Conservation (phyloP, 2,888 invertebrate genomes). For the Frankliniella fusca region DNA sequence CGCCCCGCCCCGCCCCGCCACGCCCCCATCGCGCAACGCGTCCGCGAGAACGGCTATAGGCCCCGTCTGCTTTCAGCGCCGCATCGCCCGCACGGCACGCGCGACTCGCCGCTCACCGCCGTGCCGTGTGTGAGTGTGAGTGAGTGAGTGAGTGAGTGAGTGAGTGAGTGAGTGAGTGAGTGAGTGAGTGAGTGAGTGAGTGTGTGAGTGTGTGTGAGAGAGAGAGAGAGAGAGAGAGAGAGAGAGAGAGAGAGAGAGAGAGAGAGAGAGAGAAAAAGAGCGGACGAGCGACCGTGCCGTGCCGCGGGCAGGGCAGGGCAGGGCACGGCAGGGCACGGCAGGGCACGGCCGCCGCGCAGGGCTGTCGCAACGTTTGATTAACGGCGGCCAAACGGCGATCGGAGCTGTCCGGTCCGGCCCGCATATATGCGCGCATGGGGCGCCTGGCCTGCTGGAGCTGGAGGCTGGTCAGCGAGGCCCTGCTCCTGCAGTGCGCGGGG, state of each 20-base stretch:
- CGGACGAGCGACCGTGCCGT: neutral
- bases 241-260: constrained; percentile 18
- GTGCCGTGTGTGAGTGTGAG: neutral
- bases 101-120: no score
- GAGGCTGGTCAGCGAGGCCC: no score
- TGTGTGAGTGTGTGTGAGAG: no score
- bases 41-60: neutral
- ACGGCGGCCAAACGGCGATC: neutral
- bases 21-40: no score
- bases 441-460: neutral
- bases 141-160: no score
- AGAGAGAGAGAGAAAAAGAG: neutral
- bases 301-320: no score
- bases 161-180: no score
- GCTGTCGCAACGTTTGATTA: neutral
- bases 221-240: constrained; percentile 18
- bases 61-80: neutral
- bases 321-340: neutral
- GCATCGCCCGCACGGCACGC: neutral
- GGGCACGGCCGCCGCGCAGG: neutral
- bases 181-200: no score
- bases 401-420: neutral
- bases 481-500: no score
- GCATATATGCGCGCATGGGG: neutral
- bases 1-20: no score